phyloP scores from a whole-genome alignment of 2,113 vertebrate species.

The Addax nasomaculatus region DNA sequence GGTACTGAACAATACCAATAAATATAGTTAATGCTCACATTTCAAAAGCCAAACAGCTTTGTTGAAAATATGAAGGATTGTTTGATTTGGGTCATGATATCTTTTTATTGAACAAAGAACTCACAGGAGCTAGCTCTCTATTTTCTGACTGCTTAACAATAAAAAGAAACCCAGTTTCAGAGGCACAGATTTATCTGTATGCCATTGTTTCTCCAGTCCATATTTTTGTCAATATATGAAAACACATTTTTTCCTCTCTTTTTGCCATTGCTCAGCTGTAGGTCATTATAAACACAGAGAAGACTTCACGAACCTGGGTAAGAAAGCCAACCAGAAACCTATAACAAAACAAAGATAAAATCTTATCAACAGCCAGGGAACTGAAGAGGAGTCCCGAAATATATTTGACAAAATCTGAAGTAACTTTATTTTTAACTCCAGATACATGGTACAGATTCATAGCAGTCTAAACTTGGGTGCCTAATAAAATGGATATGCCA shows the following conservation, averaged over 20 bases:
- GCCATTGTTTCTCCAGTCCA: neutral
- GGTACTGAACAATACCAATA: neutral
- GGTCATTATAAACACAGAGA: neutral
- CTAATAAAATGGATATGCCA: constrained; percentile 3
- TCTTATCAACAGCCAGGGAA: neutral
- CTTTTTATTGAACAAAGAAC: neutral
- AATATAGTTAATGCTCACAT: neutral
- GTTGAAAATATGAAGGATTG: neutral
- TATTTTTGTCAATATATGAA: neutral
- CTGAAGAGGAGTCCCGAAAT: neutral
- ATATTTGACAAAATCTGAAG: neutral
- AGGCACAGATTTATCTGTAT: neutral
- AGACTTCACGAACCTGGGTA: neutral
- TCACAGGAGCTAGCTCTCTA: neutral
- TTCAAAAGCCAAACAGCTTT: neutral
- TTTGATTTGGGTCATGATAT: neutral
- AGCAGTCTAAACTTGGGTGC: neutral
- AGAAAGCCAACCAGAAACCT: neutral
- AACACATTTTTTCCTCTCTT: neutral
- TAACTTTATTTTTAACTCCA: neutral
- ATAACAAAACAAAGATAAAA: neutral
- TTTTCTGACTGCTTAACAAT: neutral
- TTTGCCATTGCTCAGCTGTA: neutral
- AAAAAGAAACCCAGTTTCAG: neutral
- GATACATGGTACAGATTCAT: neutral